These are phyloP conservation scores for Pemphigus obesinymphae DNA, from an alignment of 1,140 invertebrate genomes.

Conservation along the genomic window DNA sequence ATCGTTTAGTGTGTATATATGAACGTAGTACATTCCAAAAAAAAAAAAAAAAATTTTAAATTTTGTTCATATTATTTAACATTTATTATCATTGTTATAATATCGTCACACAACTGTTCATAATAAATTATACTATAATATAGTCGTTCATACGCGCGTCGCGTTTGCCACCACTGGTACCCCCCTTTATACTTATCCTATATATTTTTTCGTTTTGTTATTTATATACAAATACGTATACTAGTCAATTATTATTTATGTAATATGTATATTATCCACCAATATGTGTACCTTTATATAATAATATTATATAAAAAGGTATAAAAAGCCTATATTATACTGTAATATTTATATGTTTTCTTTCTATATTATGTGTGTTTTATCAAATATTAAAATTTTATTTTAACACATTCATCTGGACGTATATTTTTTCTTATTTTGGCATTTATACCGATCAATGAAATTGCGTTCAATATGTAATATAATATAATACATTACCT, in stretches of 20 bases:
- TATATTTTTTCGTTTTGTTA: slow-evolving; percentile 10
- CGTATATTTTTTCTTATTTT: too few species aligned
- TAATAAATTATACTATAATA: too few species aligned
- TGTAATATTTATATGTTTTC: neutral
- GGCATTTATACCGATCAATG: too few species aligned
- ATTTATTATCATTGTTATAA: neutral
- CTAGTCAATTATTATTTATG: slow-evolving; percentile 23
- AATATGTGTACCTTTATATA: neutral
- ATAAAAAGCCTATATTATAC: neutral
- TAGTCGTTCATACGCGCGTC: too few species aligned
- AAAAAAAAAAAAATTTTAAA: too few species aligned
- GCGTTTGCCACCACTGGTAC: neutral
- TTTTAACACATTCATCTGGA: neutral
- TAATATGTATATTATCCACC: neutral
- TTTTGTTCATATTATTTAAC: neutral
- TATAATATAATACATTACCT: too few species aligned
- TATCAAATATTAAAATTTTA: neutral
- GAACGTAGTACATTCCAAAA: neutral
- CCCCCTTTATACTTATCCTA: neutral
- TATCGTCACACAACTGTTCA: neutral
- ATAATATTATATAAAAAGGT: neutral
- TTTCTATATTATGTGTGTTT: neutral
- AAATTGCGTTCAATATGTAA: too few species aligned
- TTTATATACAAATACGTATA: neutral
- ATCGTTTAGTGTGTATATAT: neutral